Evolutionary conservation across 2,113 vertebrate genomes (phyloP).

Genomic region (Brienomyrus longianalis): DNA sequence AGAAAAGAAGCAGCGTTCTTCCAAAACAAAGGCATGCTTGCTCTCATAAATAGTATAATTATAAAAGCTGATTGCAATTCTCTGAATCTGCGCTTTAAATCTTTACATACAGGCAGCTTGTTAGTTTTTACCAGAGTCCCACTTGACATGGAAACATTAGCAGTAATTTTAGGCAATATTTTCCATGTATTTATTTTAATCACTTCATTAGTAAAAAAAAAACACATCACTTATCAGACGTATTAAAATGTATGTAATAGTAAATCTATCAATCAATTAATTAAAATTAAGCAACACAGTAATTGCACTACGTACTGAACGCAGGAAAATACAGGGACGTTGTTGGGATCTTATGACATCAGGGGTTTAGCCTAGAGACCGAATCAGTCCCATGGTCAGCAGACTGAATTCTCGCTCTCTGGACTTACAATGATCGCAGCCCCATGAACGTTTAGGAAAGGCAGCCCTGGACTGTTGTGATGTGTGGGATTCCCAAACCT

Average conservation of each 20-base stretch:
- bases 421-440: background rate
- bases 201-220: background rate
- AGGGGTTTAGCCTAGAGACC: background rate
- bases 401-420: background rate
- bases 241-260: background rate
- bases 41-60: background rate
- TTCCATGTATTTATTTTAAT: background rate
- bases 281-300: background rate
- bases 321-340: background rate
- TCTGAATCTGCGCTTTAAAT: background rate
- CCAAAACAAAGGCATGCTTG: background rate
- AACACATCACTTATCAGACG: background rate
- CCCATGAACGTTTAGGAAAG: background rate
- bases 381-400: background rate
- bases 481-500: background rate
- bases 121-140: background rate
- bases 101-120: background rate
- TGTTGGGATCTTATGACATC: background rate
- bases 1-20: background rate
- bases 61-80: background rate
- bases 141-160: background rate
- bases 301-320: background rate
- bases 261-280: background rate
- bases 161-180: background rate
- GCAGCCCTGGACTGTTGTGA: background rate